These are phyloP conservation scores for Dynastes grantii DNA, from an alignment of 2,888 invertebrate species.

Conservation along the genomic window DNA sequence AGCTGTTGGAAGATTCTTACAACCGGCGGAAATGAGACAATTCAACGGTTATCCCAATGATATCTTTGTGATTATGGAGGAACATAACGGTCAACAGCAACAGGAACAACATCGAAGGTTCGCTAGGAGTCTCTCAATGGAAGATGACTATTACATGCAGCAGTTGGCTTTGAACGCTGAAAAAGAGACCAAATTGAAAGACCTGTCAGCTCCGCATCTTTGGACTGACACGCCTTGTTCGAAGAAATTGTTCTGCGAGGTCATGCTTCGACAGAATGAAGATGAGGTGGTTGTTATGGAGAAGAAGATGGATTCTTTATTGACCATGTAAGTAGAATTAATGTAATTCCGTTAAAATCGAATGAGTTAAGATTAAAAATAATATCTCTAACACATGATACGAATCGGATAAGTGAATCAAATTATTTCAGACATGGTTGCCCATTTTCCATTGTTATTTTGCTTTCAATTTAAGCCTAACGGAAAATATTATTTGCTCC, in stretches of 20 bases:
- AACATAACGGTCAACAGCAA: conserved; percentile 47
- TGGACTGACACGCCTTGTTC: conserved; percentile 87
- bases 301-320: conserved; percentile 84
- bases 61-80: conserved; percentile 64
- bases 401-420: too few species aligned
- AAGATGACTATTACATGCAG: conserved; percentile 68
- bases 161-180: conserved; percentile 64
- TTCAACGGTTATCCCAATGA: conserved; percentile 61
- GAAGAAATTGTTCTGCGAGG: conserved; percentile 84
- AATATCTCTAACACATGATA: too few species aligned
- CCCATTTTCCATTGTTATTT: too few species aligned
- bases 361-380: too few species aligned
- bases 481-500: too few species aligned
- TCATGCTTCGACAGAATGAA: conserved; percentile 79
- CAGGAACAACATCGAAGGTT: conserved; percentile 63
- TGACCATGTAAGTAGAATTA: conserved; percentile 77
- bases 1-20: conserved; percentile 81
- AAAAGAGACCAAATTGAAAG: conserved; percentile 61
- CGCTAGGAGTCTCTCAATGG: conserved; percentile 61
- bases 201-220: conserved; percentile 67
- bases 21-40: conserved; percentile 65
- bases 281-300: conserved; percentile 84
- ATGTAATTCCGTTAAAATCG: too few species aligned
- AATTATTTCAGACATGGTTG: too few species aligned
- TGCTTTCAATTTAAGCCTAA: too few species aligned